Evolutionary conservation across 1,140 invertebrate genomes (phyloP).

Genomic region (Drosophila dunni): DNA sequence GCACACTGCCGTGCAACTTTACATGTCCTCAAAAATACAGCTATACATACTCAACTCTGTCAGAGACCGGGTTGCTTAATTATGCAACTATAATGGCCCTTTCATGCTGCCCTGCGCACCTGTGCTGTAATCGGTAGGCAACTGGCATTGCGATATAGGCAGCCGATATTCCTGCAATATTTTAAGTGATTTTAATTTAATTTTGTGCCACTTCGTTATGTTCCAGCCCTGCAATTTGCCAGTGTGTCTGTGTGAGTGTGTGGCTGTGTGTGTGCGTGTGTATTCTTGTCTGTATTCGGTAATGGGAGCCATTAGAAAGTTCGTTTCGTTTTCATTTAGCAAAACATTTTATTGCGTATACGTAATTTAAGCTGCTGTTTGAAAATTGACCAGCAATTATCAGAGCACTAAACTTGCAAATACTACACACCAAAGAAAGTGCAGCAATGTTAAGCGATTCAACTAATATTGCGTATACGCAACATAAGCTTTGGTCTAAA

Average conservation of each 20-base stretch:
- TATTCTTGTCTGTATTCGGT: conserved; percentile 9
- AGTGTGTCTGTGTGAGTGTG: background rate
- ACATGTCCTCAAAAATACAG: background rate
- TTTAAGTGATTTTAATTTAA: conserved; percentile 83
- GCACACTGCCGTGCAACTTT: background rate
- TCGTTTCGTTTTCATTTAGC: conserved; percentile 14
- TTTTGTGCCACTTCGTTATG: conserved; percentile 47
- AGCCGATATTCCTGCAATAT: conserved; percentile 60
- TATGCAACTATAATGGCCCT: conserved; percentile 71
- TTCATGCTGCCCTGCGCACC: background rate
- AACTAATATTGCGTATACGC: background rate
- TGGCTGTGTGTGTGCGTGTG: background rate
- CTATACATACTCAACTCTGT: conserved; percentile 1
- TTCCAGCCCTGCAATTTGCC: conserved; percentile 22
- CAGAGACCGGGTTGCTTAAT: conserved; percentile 54
- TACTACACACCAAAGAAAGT: background rate
- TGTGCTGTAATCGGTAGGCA: conserved; percentile 21
- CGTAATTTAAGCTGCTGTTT: background rate
- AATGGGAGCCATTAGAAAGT: conserved; percentile 10
- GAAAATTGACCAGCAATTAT: background rate
- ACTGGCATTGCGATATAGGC: conserved; percentile 15
- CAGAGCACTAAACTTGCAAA: background rate
- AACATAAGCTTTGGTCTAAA: background rate
- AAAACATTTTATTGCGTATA: conserved; percentile 17
- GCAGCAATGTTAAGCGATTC: too few species aligned